Base-by-base conservation (phyloP, 2,888 invertebrate species). In the Sinodicranocentrus sp. region DNA sequence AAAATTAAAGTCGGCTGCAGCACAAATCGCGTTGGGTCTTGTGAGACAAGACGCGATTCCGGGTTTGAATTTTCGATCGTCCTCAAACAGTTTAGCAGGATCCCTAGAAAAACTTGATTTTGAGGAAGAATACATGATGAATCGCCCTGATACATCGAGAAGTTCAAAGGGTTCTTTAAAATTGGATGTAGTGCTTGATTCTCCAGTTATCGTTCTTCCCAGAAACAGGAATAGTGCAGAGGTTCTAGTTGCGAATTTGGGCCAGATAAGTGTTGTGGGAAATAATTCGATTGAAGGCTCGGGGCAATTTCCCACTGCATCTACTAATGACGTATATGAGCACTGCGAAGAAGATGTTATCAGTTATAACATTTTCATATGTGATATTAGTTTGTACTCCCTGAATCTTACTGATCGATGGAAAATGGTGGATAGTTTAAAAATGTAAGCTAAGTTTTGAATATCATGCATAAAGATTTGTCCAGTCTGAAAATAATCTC, bases 11-110 rank as follows among this genome's bases (percentile, higher is more conserved):
- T 94, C 95, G 75, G 98, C 97, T 73, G 98, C 98, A 43, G 95
- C 97, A 0, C 97, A 98, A 91, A 96, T 98, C 94, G 98, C 98
- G 25, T 93, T 96, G 84, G 97, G 96, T 0, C 93, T 98, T 80
- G 96, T 96, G 2, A 59, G 87, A 13, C 85, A 85, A 75, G 87
- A 88, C n/a, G 71, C 1, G 95, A 95, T 78, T 59, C 65, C 57
- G 13, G 68, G 71, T 2, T 17, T 79, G 8, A 76, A 71, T 17
- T 87, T 82, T 52, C 83, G 86, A 2, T 86, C 88, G 6, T 88
- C 88, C 0, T 84, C 83, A 21, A 86, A 84, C 17, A 88, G 87
- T 77, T 71, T 88, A 15, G 84, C 87, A 0, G 86, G 86, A 10
- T 88, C 88, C 0, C 67, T 88, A 26, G 88, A 88, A 57, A 80